Evolutionary conservation across 2,888 invertebrate species (phyloP).

Genomic region (Lysandra coridon): DNA sequence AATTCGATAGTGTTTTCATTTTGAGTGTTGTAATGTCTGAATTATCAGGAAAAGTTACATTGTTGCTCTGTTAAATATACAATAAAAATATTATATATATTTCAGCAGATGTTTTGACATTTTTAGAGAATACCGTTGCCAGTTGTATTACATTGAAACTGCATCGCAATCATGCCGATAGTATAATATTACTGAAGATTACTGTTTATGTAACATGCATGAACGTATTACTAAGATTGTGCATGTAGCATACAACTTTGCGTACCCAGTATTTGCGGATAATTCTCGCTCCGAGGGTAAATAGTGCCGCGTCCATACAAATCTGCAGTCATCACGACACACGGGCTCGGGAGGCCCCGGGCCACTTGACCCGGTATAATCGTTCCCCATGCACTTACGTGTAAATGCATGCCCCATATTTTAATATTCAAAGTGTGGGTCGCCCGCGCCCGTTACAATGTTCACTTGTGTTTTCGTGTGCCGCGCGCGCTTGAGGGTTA

Average conservation of each 20-base stretch:
- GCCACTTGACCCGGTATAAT: conserved; percentile 23
- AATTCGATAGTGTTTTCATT: not conserved
- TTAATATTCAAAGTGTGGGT: conserved; percentile 23
- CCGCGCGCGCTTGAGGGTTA: conserved; percentile 3
- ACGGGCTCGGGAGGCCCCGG: conserved; percentile 16
- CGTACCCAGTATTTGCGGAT: not conserved
- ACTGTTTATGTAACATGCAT: too few species aligned
- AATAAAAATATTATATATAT: too few species aligned
- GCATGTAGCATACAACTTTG: not conserved
- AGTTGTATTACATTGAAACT: not conserved
- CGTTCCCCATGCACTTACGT: conserved; percentile 26
- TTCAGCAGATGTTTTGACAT: not conserved
- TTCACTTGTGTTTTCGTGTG: conserved; percentile 4
- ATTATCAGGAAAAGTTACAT: not conserved
- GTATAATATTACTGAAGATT: not conserved
- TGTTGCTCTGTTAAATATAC: not conserved
- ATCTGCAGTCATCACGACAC: conserved; percentile 12
- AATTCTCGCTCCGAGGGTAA: conserved; percentile 20
- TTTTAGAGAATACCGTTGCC: not conserved
- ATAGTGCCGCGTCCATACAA: not conserved
- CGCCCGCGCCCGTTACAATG: not conserved
- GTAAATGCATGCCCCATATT: conserved; percentile 31
- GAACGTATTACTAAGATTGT: not conserved
- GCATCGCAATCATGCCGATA: not conserved
- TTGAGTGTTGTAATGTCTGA: not conserved